phyloP scores from a whole-genome alignment of 92 coral and sea anemone species.

The Zoanthus solanderi region DNA sequence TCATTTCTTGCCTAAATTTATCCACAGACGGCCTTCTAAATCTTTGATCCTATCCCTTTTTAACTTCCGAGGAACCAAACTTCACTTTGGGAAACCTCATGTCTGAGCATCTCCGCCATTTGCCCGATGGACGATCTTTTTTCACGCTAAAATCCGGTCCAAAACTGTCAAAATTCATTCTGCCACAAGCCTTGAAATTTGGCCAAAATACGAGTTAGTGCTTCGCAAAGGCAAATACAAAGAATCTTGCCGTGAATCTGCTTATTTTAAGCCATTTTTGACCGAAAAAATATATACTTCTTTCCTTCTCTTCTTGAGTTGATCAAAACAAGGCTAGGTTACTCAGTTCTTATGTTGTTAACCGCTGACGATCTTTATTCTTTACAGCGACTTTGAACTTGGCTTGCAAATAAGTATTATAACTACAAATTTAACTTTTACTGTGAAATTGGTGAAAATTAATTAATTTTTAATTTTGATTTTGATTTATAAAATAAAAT shows the following conservation, averaged over 20 bases:
- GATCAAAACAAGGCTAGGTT: conserved; percentile 23
- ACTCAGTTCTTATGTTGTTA: conserved; percentile 28
- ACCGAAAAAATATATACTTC: conserved; percentile 1
- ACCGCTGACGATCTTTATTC: conserved; percentile 23
- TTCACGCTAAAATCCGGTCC: conserved; percentile 25
- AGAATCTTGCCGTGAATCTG: background rate
- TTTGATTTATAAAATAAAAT: background rate
- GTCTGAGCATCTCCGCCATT: conserved; percentile 33
- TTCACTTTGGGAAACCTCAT: conserved; percentile 31
- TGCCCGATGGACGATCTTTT: conserved; percentile 11
- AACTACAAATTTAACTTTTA: background rate
- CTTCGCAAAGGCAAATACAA: conserved; percentile 11
- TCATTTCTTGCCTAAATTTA: conserved; percentile 23
- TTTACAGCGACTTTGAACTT: background rate
- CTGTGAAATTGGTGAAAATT: conserved; percentile 1
- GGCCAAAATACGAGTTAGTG: conserved; percentile 19
- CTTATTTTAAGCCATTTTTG: conserved; percentile 17
- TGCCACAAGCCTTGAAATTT: conserved; percentile 32
- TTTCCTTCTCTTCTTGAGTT: conserved; percentile 1
- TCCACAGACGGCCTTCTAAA: conserved; percentile 26
- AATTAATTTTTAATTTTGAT: background rate
- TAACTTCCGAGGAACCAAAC: conserved; percentile 29
- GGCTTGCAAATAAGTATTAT: conserved; percentile 21
- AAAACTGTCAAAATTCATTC: background rate
- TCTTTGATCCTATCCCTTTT: conserved; percentile 34